Conservation (phyloP, 2,113 vertebrate genomes). For the Alouatta palliata region DNA sequence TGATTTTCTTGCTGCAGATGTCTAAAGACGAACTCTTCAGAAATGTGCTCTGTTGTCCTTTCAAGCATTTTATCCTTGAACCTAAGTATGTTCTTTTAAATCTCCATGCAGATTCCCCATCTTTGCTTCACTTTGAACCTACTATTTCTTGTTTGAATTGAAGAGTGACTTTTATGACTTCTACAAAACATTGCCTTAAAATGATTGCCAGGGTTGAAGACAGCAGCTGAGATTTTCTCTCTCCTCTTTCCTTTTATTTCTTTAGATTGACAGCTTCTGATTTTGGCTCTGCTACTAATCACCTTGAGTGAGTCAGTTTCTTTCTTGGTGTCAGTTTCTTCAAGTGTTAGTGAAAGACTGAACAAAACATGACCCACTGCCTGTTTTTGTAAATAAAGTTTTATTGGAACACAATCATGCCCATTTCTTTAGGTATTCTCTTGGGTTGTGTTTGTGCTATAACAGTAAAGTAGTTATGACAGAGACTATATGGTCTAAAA, state of each 20-base stretch:
- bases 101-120: not conserved
- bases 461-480: not conserved
- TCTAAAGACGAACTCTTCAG: not conserved
- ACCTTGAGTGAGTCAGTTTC: not conserved
- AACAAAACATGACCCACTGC: not conserved
- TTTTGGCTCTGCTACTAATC: not conserved
- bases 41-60: not conserved
- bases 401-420: not conserved
- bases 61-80: not conserved
- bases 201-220: not conserved
- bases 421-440: not conserved
- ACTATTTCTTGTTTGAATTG: not conserved
- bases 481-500: not conserved
- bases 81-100: no score
- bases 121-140: not conserved
- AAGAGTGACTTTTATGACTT: not conserved
- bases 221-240: not conserved
- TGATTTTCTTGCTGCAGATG: not conserved
- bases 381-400: constrained; percentile 33
- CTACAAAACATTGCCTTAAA: not conserved
- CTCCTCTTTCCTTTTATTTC: not conserved
- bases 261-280: not conserved
- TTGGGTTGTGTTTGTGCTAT: not conserved
- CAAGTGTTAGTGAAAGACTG: not conserved
- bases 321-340: not conserved